Base-by-base conservation (phyloP, 2,113 vertebrate species). In the Malurus cyaneus region DNA sequence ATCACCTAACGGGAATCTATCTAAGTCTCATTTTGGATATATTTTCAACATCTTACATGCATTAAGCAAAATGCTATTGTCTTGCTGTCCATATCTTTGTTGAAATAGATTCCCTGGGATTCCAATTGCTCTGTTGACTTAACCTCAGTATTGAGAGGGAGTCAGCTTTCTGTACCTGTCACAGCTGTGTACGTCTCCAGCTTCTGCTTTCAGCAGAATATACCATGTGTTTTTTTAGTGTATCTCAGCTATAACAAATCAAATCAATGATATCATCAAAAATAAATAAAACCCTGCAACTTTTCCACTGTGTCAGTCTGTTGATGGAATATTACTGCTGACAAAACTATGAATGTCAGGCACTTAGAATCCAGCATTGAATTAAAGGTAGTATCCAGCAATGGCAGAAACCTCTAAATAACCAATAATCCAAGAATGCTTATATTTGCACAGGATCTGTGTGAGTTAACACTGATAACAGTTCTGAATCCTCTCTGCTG, bases 21-120 rank as follows among this genome's bases (percentile, higher is more conserved):
- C 13, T 31, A 36, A 84, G 42, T 41, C 29, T 49, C 18, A 49
- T 41, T 74, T 62, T 54, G 54, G 46, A 44, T 57, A 34, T 11
- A 20, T 81, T 84, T 86, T 94, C 21, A 86, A 1, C 57, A 61
- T 80, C 12, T 78, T 50, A 70, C 54, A 60, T 64, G 24, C 24
- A 71, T 91, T 80, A 62, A 59, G 15, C 46, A n/a, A 88, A 88
- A 76, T 79, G 57, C 2, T 9, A 16, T 49, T 70, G 54, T 53
- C 21, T 86, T 74, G 8, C 70, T 62, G 66, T 34, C 25, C 34
- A 84, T 59, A 62, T 61, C 65, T 95, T 95, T 97, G 69, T 83
- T 92, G 72, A 94, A 97, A 92, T 14, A 76, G 7, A 66, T 86
- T 88, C 53, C 32, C n/a, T 93, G 56, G 32, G 14, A 92, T 36